phyloP scores from a whole-genome alignment of 2,113 vertebrate genomes.

The Ceyx cyanopectus region DNA sequence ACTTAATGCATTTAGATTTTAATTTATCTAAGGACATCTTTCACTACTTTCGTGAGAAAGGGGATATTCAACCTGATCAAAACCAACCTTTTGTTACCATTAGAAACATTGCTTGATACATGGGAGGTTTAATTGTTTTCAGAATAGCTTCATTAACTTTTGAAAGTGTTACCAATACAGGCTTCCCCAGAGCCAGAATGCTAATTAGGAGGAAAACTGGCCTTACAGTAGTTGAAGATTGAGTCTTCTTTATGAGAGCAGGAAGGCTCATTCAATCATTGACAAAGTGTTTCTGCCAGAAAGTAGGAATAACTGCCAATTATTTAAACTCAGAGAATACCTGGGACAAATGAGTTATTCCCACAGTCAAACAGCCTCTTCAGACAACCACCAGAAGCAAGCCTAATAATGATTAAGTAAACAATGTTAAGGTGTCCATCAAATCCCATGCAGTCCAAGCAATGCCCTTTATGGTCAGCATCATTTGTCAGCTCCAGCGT shows the following conservation, averaged over 20 bases:
- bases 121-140: constrained; percentile 62
- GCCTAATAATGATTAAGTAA: neutral
- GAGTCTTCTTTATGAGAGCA: neutral
- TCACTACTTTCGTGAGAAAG: constrained; percentile 24
- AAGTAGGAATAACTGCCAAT: constrained; percentile 4
- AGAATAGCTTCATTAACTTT: constrained; percentile 71
- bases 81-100: constrained; percentile 46
- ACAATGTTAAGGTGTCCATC: neutral
- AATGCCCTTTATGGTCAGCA: neutral
- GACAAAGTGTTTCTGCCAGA: constrained; percentile 8
- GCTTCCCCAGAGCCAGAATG: constrained; percentile 47
- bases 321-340: constrained; percentile 13
- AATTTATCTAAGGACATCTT: constrained; percentile 52
- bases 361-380: constrained; percentile 4
- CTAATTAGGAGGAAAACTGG: constrained; percentile 72
- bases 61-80: neutral
- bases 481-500: neutral
- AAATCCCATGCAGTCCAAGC: neutral
- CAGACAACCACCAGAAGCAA: neutral
- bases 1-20: neutral
- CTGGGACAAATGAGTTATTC: constrained; percentile 19
- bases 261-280: constrained; percentile 25
- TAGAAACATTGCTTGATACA: constrained; percentile 49
- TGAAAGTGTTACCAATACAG: constrained; percentile 53
- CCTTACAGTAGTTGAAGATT: constrained; percentile 33